A percentile compares a stretch with the other conserved stretches of the same genome.
These are phyloP conservation scores for Stratiomys singularior DNA, from an alignment of 2,888 invertebrate species.

Conservation along the genomic window DNA sequence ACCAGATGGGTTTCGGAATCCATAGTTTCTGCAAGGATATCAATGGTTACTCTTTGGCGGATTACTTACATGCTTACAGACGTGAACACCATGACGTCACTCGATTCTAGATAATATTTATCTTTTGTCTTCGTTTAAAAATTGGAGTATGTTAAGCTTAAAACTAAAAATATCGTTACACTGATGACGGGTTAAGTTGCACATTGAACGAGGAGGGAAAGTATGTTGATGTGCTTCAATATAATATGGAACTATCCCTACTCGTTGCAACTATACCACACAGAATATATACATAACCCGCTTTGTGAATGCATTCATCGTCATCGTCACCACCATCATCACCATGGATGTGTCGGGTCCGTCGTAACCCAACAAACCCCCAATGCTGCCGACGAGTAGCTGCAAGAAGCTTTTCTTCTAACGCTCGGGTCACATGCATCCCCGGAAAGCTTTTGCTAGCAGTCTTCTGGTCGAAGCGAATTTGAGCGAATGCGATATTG, in stretches of 20 bases:
- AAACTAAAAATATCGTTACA: too few relatives aligned
- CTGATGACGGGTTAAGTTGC: neutral
- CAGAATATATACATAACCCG: neutral
- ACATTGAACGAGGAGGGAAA: neutral
- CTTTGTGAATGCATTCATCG: constrained; percentile 7
- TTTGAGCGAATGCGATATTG: constrained; percentile 40
- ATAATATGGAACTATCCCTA: neutral
- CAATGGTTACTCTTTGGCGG: too few relatives aligned
- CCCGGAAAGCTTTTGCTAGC: constrained; percentile 44
- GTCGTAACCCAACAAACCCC: constrained; percentile 25
- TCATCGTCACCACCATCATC: neutral
- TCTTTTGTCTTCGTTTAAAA: too few relatives aligned
- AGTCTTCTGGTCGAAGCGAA: constrained; percentile 44
- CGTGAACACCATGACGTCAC: too few relatives aligned
- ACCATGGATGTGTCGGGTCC: neutral
- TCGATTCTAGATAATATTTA: too few relatives aligned
- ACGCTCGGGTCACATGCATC: constrained; percentile 36
- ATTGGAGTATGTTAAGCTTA: too few relatives aligned
- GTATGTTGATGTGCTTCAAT: neutral
- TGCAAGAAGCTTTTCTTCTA: constrained; percentile 44
- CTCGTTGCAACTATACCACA: neutral
- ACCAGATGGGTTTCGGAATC: too few relatives aligned
- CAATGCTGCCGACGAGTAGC: constrained; percentile 28
- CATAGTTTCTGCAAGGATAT: too few relatives aligned
- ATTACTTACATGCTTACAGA: too few relatives aligned